Base-by-base conservation (phyloP, 2,888 invertebrate species). In the Pristionchus mayeri region DNA sequence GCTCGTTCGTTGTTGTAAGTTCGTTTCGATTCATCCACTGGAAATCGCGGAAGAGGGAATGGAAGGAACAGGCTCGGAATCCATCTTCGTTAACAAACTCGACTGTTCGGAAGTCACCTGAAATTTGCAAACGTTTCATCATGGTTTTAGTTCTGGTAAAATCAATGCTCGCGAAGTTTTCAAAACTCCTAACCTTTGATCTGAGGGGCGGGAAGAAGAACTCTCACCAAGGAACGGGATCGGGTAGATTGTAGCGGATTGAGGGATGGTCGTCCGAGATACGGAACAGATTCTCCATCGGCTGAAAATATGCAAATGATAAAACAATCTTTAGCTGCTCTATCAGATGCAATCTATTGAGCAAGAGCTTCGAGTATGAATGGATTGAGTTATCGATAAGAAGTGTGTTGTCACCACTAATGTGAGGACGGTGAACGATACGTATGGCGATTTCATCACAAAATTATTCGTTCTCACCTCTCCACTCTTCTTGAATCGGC, bases 151-250 rank as follows among this genome's bases (percentile, higher is more conserved):
- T 24, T 6, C 21, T 57, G 7, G 21, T 13, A 57, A 57, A 57
- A 24, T 13, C 7, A 24, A 57, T 57, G 57, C 24, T 24, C 57
- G 21, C 24, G n/a, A n/a, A n/a, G n/a, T n/a, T n/a, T n/a, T n/a
- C n/a, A n/a, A n/a, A n/a, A n/a, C n/a, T n/a, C n/a, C n/a, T n/a
- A n/a, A n/a, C n/a, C n/a, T n/a, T n/a, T 57, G 6, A 6, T 34
- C n/a, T 78, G 50, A 78, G 76, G n/a, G 71, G 40, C 3, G 71
- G 71, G 37, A 34, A 71, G 44, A 71, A 71, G 71, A 71, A 71
- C 9, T 44, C 37, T 13, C 7, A 11, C 71, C 71, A 71, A 11
- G 27, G 24, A 4, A 50, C 50, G 27, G 76, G 76, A 50, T 48
- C 50, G 50, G 76, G 76, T 27, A 78, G 50, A 50, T 78, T 78